These are phyloP conservation scores for Dromococcyx pavoninus DNA, from an alignment of 2,797 vertebrate genomes.

Conservation along the genomic window DNA sequence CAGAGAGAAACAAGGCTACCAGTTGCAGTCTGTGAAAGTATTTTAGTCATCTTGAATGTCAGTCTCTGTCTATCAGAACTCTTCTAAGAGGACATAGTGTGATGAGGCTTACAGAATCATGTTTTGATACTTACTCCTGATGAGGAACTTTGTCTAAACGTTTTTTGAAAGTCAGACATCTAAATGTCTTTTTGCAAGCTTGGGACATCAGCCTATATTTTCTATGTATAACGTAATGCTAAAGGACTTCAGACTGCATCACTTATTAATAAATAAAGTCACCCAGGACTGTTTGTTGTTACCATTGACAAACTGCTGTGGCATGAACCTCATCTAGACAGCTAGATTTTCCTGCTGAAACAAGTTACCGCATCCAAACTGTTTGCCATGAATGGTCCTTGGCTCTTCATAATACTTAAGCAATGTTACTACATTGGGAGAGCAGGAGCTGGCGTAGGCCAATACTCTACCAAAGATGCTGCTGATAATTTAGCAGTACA, in stretches of 20 bases:
- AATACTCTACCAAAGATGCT: neutral
- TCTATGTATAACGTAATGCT: fast-evolving
- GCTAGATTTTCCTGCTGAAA: neutral
- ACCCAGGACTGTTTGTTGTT: neutral
- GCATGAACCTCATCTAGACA: neutral
- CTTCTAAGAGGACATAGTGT: neutral
- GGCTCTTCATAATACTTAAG: neutral
- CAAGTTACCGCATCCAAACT: neutral
- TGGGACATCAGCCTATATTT: neutral
- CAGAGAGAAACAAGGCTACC: neutral
- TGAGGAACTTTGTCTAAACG: neutral
- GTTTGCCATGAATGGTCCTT: neutral
- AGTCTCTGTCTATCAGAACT: neutral
- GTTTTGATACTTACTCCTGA: neutral
- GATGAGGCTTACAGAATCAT: neutral
- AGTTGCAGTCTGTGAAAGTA: neutral
- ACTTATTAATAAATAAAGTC: neutral
- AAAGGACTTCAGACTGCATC: neutral
- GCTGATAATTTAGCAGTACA: neutral
- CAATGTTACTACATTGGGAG: neutral
- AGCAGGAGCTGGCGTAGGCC: neutral
- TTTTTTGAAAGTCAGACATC: neutral
- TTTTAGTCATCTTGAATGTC: neutral
- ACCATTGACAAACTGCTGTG: neutral
- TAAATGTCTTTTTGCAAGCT: neutral